phyloP scores from a whole-genome alignment of 2,797 vertebrate genomes.

The Megalops cyprinoides region DNA sequence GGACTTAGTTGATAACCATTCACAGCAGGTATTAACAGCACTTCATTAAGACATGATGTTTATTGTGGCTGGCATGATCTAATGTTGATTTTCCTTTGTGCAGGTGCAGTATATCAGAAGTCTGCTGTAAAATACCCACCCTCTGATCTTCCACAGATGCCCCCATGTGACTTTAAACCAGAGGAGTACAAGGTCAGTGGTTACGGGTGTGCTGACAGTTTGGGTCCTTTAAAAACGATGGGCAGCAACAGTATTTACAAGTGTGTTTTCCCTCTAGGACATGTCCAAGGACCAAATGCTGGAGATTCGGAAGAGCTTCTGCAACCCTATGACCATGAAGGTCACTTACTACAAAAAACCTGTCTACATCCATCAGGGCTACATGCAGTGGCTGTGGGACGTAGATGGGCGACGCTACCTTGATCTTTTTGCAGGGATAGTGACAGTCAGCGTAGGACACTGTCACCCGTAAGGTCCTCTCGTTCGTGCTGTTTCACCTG shows the following conservation, averaged over 20 bases:
- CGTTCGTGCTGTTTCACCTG: background rate
- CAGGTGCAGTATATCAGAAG: constrained; percentile 71
- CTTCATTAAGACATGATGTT: background rate
- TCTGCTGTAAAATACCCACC: constrained; percentile 53
- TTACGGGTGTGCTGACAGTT: background rate
- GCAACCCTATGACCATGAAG: constrained; percentile 72
- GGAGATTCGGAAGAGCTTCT: constrained; percentile 74
- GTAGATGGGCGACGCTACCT: constrained; percentile 86
- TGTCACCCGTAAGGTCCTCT: constrained; percentile 88
- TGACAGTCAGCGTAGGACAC: constrained; percentile 89
- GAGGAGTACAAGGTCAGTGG: constrained; percentile 80
- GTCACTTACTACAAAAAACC: constrained; percentile 83
- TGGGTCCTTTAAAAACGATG: background rate
- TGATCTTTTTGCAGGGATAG: constrained; percentile 91
- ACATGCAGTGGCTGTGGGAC: constrained; percentile 96
- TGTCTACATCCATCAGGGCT: constrained; percentile 85
- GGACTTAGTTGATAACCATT: background rate
- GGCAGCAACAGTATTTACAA: background rate
- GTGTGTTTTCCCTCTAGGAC: constrained; percentile 55
- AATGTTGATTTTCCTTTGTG: constrained; percentile 33
- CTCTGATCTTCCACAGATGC: constrained; percentile 74
- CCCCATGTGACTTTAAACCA: constrained; percentile 82
- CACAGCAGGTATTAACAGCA: background rate
- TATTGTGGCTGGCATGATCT: background rate
- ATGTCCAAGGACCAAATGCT: constrained; percentile 76